Conservation (phyloP, 2,888 invertebrate genomes). For the Pseudanteris insignis region DNA sequence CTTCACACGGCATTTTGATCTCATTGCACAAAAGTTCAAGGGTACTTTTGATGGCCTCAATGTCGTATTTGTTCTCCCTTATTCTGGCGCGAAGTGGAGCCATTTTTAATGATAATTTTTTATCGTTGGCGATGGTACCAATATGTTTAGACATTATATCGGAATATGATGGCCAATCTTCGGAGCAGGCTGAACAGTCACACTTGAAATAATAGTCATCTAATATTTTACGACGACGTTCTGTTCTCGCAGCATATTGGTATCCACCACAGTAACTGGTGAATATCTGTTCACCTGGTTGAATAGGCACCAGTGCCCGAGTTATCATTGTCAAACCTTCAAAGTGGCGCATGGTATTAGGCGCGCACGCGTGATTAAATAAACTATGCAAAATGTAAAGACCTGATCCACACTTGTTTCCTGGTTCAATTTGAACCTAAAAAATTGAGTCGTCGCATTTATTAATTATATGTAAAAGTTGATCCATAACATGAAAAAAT, state of each 20-base stretch:
- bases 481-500: no score
- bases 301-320: conserved; percentile 59
- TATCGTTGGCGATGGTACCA: conserved; percentile 57
- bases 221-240: conserved; percentile 57
- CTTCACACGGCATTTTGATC: conserved; percentile 61
- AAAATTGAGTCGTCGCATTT: no score
- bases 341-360: conserved; percentile 63
- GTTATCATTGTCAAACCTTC: conserved; percentile 61
- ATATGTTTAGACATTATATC: conserved; percentile 58
- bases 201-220: conserved; percentile 63
- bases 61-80: conserved; percentile 59
- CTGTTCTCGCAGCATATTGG: conserved; percentile 54
- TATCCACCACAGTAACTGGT: conserved; percentile 62
- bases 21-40: conserved; percentile 55
- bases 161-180: conserved; percentile 60
- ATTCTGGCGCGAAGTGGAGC: conserved; percentile 58
- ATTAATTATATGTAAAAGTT: no score
- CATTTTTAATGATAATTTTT: conserved; percentile 54
- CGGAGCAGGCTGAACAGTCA: conserved; percentile 56
- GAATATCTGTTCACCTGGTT: conserved; percentile 61
- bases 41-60: conserved; percentile 59
- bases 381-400: conserved; percentile 59
- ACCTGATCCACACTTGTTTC: conserved; percentile 61
- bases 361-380: conserved; percentile 63
- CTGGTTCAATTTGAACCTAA: conserved; percentile 62